phyloP scores from a whole-genome alignment of 2,888 invertebrate species.

The Drosophila mayaguana region DNA sequence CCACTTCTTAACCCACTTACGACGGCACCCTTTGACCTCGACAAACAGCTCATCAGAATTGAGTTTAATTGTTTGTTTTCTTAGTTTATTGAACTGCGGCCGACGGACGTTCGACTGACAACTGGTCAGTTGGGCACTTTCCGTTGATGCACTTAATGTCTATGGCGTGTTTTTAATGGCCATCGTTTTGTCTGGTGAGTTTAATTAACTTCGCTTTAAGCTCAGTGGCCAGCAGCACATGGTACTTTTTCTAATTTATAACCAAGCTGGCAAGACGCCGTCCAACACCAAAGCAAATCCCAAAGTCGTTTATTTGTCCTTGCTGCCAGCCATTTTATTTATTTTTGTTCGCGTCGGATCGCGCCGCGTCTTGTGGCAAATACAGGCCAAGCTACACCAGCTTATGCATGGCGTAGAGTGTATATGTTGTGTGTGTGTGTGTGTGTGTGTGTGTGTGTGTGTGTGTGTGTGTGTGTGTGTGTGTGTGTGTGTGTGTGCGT shows the following conservation, averaged over 20 bases:
- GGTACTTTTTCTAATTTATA: constrained; percentile 59
- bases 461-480: neutral
- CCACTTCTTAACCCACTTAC: neutral
- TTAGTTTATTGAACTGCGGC: constrained; percentile 66
- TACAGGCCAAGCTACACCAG: constrained; percentile 8
- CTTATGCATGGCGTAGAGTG: neutral
- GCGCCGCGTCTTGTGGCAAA: constrained; percentile 44
- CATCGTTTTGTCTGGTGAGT: constrained; percentile 53
- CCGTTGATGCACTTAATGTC: constrained; percentile 70
- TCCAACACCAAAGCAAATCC: constrained; percentile 60
- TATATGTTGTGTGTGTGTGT: neutral
- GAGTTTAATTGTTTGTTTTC: constrained; percentile 72
- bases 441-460: neutral
- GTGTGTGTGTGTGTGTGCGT: neutral
- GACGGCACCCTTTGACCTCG: constrained; percentile 48
- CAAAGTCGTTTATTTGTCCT: constrained; percentile 65
- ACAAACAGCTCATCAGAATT: constrained; percentile 45
- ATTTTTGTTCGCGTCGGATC: constrained; percentile 47
- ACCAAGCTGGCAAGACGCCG: constrained; percentile 44
- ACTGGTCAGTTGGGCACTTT: constrained; percentile 37
- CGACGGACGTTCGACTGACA: constrained; percentile 32
- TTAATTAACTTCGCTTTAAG: constrained; percentile 74
- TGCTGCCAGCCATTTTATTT: constrained; percentile 60
- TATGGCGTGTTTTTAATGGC: constrained; percentile 71
- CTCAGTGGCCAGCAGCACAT: constrained; percentile 54